Conservation (phyloP, 2,797 vertebrate species). For the Mus spretus region DNA sequence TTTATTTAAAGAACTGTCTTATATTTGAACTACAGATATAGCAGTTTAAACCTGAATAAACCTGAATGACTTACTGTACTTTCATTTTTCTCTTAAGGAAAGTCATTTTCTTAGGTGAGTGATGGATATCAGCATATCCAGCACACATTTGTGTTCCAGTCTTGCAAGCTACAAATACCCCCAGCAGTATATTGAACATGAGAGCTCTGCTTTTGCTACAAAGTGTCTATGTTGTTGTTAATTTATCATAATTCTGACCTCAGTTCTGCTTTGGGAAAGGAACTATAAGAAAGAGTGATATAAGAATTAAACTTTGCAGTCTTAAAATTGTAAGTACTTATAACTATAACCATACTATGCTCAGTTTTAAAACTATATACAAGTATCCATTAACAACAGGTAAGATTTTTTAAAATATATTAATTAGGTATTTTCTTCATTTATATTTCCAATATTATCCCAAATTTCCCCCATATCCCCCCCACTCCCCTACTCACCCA, state of each 20-base stretch:
- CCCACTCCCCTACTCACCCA: too few relatives aligned
- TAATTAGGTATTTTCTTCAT: too few relatives aligned
- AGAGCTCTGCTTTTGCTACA: neutral
- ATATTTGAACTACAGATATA: neutral
- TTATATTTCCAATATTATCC: too few relatives aligned
- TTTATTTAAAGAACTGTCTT: neutral
- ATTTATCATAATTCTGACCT: constrained; percentile 9
- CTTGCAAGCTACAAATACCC: neutral
- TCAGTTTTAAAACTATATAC: neutral
- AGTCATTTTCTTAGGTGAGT: neutral
- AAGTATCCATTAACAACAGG: neutral
- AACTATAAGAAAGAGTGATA: neutral
- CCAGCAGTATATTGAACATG: neutral
- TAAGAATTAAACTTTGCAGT: neutral
- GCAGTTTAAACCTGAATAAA: neutral
- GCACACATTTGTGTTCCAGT: neutral
- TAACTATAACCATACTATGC: neutral
- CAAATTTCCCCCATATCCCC: too few relatives aligned
- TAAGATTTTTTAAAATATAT: neutral
- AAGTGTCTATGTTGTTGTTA: neutral
- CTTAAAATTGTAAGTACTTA: neutral
- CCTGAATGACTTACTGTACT: neutral
- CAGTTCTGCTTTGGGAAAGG: neutral
- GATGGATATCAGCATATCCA: neutral
- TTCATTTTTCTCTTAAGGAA: neutral